Conservation (phyloP, 2,888 invertebrate genomes). For the Mythimna albipuncta region DNA sequence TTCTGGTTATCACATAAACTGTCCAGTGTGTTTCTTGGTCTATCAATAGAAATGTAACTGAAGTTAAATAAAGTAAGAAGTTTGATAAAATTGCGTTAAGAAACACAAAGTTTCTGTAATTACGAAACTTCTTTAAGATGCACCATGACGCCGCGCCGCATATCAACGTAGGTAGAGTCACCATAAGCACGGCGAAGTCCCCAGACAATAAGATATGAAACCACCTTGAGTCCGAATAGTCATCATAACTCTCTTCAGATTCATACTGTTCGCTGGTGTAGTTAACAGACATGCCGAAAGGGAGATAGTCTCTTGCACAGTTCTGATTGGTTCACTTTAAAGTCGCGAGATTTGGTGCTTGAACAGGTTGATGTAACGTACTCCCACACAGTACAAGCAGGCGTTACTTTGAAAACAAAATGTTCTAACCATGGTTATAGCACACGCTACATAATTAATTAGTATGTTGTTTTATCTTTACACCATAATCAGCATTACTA, state of each 20-base stretch:
- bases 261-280: background rate
- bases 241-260: background rate
- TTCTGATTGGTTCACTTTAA: background rate
- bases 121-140: background rate
- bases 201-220: background rate
- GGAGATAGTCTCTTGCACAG: background rate
- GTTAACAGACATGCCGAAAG: background rate
- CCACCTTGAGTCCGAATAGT: background rate
- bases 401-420: background rate
- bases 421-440: background rate
- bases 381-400: background rate
- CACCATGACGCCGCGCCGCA: conserved; percentile 6
- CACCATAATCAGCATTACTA: background rate
- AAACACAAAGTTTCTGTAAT: conserved; percentile 11
- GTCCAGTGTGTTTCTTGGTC: background rate
- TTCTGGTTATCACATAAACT: background rate
- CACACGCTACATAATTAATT: background rate
- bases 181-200: background rate
- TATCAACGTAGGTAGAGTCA: background rate
- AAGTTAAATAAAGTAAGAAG: background rate
- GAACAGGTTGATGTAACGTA: background rate
- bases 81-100: background rate
- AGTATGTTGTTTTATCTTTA: background rate
- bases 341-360: background rate
- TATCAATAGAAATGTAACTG: background rate